These are phyloP conservation scores for Coranthus polyacanthus DNA, from an alignment of 2,797 vertebrate genomes.

Conservation along the genomic window DNA sequence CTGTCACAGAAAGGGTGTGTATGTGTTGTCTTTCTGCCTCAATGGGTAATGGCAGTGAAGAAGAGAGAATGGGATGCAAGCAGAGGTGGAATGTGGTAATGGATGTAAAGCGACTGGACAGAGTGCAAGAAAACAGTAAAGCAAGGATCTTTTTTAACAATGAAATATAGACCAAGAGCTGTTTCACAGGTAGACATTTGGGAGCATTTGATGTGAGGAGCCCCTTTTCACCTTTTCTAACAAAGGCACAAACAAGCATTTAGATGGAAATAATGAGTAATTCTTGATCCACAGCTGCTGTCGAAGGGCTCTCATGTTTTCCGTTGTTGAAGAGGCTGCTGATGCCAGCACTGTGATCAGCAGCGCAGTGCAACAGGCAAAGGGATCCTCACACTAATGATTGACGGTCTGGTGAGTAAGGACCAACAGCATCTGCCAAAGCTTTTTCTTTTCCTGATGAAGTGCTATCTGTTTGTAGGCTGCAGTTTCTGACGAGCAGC, in stretches of 20 bases:
- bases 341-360: slow-evolving; percentile 61
- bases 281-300: slow-evolving; percentile 60
- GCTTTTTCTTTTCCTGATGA: slow-evolving; percentile 35
- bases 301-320: slow-evolving; percentile 60
- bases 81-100: slow-evolving; percentile 15
- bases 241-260: slow-evolving; percentile 19
- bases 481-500: too few species aligned
- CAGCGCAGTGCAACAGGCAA: slow-evolving; percentile 36
- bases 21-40: slow-evolving; percentile 19
- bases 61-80: slow-evolving; percentile 32
- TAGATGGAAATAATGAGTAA: slow-evolving; percentile 35
- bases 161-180: slow-evolving; percentile 8
- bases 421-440: slow-evolving; percentile 10
- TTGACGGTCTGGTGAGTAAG: slow-evolving; percentile 54
- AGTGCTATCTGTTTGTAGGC: slow-evolving; percentile 25
- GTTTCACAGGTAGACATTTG: not conserved
- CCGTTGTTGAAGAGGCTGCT: slow-evolving; percentile 65
- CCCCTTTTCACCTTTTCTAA: not conserved
- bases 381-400: slow-evolving; percentile 46
- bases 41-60: slow-evolving; percentile 36
- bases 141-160: slow-evolving; percentile 6
- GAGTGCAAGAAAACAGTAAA: not conserved
- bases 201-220: slow-evolving; percentile 6
- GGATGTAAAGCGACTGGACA: not conserved
- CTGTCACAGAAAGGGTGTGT: slow-evolving; percentile 1